Evolutionary conservation across 2,888 invertebrate species (phyloP).

Genomic region (Gasteruption jaculator): DNA sequence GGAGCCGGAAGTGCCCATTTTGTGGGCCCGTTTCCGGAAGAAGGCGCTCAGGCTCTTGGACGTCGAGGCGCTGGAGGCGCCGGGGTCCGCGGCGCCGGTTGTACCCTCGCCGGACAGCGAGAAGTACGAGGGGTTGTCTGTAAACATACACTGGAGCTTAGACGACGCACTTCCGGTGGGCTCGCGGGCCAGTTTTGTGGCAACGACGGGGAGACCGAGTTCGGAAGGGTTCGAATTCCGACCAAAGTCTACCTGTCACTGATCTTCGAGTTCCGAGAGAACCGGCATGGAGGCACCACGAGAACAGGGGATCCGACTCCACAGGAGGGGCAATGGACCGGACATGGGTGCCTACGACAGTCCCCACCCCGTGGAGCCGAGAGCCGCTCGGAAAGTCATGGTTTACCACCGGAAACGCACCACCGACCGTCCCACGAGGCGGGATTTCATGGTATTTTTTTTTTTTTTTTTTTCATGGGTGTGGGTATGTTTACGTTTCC

Average conservation of each 20-base stretch:
- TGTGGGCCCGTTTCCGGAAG: too few relatives aligned
- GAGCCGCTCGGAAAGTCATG: constrained; percentile 18
- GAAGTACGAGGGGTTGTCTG: constrained; percentile 79
- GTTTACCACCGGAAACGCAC: constrained; percentile 34
- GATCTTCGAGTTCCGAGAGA: constrained; percentile 28
- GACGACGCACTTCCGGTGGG: neutral
- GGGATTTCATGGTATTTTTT: too few relatives aligned
- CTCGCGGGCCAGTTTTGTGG: neutral
- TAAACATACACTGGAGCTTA: constrained; percentile 42
- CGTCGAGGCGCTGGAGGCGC: constrained; percentile 28
- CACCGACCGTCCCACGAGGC: constrained; percentile 15
- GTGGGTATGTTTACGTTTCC: too few relatives aligned
- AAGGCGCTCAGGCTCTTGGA: constrained; percentile 33
- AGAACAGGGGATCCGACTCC: constrained; percentile 21
- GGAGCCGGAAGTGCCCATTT: too few relatives aligned
- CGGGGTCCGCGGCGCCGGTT: constrained; percentile 23
- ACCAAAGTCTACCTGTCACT: constrained; percentile 31
- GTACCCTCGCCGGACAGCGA: constrained; percentile 57
- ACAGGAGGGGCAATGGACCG: constrained; percentile 40
- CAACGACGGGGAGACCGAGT: too few relatives aligned
- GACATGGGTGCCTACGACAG: constrained; percentile 47
- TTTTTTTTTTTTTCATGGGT: constrained; percentile 1
- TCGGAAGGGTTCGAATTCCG: too few relatives aligned
- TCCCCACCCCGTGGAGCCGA: constrained; percentile 31
- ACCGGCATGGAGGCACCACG: constrained; percentile 29